Evolutionary conservation across 2,888 invertebrate genomes (phyloP), one percentile per base, ranked within the genome.

Genomic region (Napeogenes inachia): DNA sequence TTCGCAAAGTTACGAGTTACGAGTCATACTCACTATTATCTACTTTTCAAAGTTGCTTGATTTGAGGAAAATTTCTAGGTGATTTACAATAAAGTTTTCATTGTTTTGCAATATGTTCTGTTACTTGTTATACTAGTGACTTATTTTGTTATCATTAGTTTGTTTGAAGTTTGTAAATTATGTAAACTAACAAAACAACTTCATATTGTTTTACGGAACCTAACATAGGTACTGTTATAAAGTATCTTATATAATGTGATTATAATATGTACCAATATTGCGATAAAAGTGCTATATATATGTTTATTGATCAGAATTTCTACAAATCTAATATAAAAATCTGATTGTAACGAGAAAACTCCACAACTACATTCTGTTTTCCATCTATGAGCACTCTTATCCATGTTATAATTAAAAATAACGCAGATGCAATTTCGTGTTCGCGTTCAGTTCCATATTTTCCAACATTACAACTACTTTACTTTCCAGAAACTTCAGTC

Each of bases 51-150:
- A 76, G 77, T 76, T 77, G 68, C 72, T 50, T 50, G 69, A 72
- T 76, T 72, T 77, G 82, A 80, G 77, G 78, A 82, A 80, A 80
- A 79, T 82, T 77, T 78, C 73, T 74, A 81, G 84, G 82, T 83
- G 84, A 83, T 82, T 80, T 79, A 76, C 77, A 80, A 84, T 83
- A 77, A 84, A 82, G 84, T 84, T 86, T 81, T 84, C 85, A 85
- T 85, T 85, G 82, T 84, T 79, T n/a, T 83, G 70, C 75, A 75
- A 74, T 76, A 71, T 75, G 81, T 82, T 79, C 74, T 79, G 73
- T 79, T 50, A 30, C 74, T 78, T 75, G 78, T 86, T 86, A 85
- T 75, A 76, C 8, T 8, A 50, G 30, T 30, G 50, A 50, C 30
- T 50, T 50, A 10, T 50, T 47, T 50, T 50, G 50, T 30, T 42